phyloP scores from a whole-genome alignment of 2,797 vertebrate species.

The Thaleichthys pacificus region DNA sequence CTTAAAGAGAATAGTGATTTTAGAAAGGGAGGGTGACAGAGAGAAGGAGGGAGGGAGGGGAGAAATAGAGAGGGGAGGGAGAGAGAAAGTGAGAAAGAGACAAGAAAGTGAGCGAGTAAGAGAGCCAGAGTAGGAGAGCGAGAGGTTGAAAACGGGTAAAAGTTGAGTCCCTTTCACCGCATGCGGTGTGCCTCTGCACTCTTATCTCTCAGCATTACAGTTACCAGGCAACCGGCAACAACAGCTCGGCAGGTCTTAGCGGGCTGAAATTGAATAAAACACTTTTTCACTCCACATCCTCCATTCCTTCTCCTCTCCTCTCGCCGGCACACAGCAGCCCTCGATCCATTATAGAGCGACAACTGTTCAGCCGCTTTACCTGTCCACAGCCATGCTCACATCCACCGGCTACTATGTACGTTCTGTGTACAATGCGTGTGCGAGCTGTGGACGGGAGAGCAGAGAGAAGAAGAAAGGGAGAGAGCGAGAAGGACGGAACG shows the following conservation, averaged over 20 bases:
- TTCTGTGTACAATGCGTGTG: neutral
- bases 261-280: conserved; percentile 63
- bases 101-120: no score
- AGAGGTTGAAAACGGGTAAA: neutral
- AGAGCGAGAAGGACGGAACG: neutral
- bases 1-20: neutral
- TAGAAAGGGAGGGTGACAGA: neutral
- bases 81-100: conserved; percentile 28
- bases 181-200: conserved; percentile 36
- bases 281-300: conserved; percentile 34
- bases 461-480: neutral
- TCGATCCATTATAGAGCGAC: conserved; percentile 31
- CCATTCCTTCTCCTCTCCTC: conserved; percentile 37
- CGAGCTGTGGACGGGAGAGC: neutral
- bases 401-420: no score
- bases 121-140: no score
- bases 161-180: conserved; percentile 36
- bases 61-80: conserved; percentile 21
- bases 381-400: no score
- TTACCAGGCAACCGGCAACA: conserved; percentile 68
- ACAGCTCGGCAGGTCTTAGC: conserved; percentile 58
- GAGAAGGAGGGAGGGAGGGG: conserved; percentile 15
- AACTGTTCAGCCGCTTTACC: no score
- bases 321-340: no score
- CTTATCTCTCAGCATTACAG: conserved; percentile 56